Evolutionary conservation across 2,888 invertebrate genomes (phyloP), one percentile per base, ranked within the genome.

Genomic region (Hedya salicella): DNA sequence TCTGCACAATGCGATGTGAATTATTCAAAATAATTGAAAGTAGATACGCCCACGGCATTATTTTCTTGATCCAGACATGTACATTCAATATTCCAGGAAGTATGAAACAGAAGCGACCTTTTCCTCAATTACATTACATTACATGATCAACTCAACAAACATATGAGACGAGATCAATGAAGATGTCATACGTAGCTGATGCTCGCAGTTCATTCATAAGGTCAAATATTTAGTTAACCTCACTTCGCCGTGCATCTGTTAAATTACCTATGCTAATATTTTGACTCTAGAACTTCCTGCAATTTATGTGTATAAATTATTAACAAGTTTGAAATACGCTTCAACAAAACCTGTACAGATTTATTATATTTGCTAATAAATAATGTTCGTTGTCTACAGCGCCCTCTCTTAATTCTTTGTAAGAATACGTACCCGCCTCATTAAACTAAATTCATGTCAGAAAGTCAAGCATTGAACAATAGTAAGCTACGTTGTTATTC

Each of bases 191-290:
- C n/a, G 39, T 50, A 50, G 13, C 42, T 44, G 14, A 1, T 19
- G 13, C 32, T 53, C 42, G 5, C 32, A 44, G 30, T 46, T 53
- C 52, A 62, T 62, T 62, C 54, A 39, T 54, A 62, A 54, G 46
- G 54, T 62, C 53, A 54, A 36, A 48, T 39, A 46, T 46, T 54
- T 46, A n/a, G 16, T 46, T 53, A 42, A 42, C 53, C 36, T 19
- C 14, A 36, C 21, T 14, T 36, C n/a, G 11, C 4, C 6, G 17
- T 39, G 17, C n/a, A 53, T 11, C 1, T 39, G 17, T 50, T 1
- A 50, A 50, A 30, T 40, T 40, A 40, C n/a, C n/a, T n/a, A n/a
- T n/a, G n/a, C n/a, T 40, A 2, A 40, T 21, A 14, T 9, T 36
- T 36, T 36, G 9, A 54, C n/a, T 40, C 8, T 2, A 54, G 8